Base-by-base conservation (phyloP, 1,140 invertebrate genomes). In the Macrosteles quadrilineatus region DNA sequence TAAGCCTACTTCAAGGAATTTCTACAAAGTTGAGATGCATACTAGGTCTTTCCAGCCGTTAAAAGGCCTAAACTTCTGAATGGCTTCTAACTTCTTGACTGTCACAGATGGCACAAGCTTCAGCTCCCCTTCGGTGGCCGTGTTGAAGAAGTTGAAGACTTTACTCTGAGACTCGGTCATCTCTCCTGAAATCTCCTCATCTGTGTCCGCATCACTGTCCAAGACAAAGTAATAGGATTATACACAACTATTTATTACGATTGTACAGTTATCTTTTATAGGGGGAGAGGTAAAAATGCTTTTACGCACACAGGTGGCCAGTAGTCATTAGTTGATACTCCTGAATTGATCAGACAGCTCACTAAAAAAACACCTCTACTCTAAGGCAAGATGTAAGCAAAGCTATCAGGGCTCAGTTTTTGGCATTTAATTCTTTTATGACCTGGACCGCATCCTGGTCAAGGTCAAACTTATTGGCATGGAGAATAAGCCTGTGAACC, bases 111-210 rank as follows among this genome's bases (percentile, higher is more conserved):
- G 84, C 70, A 93, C 86, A 14, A 87, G 78, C 29, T 87, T 82
- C 11, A 94, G 76, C 77, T 94, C 92, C 21, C 81, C 82, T 50
- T 85, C 72, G 25, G 83, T 83, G 36, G 88, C 90, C 47, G 78
- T 88, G 78, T 90, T 88, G 74, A 94, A 84, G 76, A 93, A 93
- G 50, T 92, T 87, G 71, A 91, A 88, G 30, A 93, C 91, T 77
- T 87, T 85, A 73, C 86, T 87, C 68, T 91, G 89, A 74, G 91
- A 86, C 32, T 83, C 83, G 0, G 85, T 85, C 71, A 92, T 80
- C 70, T 88, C 86, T 72, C 89, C 85, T 9, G 85, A 86, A 73
- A 90, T 81, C 79, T 92, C 90, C 6, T 84, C 83, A 77, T 92
- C 90, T 12, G 89, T 91, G 77, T 92, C 90, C 50, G 88, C 87